These are phyloP conservation scores for Pomatostomus ruficeps DNA, from an alignment of 2,113 vertebrate genomes.

Conservation along the genomic window DNA sequence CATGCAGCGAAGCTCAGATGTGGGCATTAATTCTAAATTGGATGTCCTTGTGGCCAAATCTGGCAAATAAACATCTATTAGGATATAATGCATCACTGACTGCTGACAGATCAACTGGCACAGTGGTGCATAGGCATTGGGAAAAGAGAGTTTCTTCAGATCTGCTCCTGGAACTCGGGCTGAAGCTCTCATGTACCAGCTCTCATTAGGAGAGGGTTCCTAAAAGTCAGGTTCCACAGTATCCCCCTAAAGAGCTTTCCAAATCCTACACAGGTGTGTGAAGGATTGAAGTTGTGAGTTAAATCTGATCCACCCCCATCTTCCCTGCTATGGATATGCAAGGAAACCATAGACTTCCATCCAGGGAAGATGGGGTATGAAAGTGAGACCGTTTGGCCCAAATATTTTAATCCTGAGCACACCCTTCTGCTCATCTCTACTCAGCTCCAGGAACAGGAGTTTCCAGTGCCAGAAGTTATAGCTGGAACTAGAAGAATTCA, in stretches of 20 bases:
- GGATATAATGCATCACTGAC: background rate
- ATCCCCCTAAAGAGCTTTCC: background rate
- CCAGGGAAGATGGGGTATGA: background rate
- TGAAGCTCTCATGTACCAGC: accelerated
- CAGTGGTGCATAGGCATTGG: background rate
- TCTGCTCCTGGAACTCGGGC: background rate
- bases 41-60: background rate
- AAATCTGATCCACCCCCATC: background rate
- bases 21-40: background rate
- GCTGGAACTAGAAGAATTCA: background rate
- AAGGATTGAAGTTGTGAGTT: background rate
- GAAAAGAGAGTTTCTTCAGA: background rate
- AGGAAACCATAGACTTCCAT: background rate
- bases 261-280: background rate
- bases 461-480: background rate
- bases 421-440: background rate
- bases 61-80: background rate
- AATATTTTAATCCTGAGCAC: background rate
- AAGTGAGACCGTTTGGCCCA: background rate
- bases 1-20: background rate
- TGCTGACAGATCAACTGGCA: background rate
- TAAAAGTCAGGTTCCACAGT: background rate
- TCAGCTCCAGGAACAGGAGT: background rate
- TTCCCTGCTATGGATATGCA: background rate
- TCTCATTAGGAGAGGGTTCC: background rate